Percentiles rank a stretch among this genome's conserved stretches.
Conservation (phyloP, 2,888 invertebrate species). For the Ganaspis brasiliensis region DNA sequence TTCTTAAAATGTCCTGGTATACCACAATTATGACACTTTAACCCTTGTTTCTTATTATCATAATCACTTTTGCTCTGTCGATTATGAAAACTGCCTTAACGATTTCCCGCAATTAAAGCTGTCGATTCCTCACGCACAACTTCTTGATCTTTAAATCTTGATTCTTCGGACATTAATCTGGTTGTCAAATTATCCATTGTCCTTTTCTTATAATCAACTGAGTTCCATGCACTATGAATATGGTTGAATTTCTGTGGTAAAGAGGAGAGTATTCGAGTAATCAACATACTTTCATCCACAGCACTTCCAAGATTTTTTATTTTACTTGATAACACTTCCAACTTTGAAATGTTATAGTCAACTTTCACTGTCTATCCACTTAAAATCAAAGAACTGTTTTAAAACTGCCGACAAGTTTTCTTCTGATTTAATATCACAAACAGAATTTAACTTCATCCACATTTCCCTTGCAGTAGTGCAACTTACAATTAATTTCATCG, state of each 20-base stretch:
- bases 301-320: slow-evolving; percentile 56
- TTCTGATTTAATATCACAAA: slow-evolving; percentile 58
- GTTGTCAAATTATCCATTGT: background rate
- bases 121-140: background rate
- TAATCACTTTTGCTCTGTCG: background rate
- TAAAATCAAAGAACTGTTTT: slow-evolving; percentile 59
- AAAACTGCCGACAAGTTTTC: slow-evolving; percentile 54
- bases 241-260: too few species aligned
- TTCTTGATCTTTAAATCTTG: background rate
- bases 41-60: background rate
- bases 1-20: background rate
- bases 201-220: background rate
- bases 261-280: slow-evolving; percentile 47
- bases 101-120: background rate
- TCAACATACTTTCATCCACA: slow-evolving; percentile 53
- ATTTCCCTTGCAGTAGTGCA: slow-evolving; percentile 56
- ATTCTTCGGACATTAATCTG: background rate
- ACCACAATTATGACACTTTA: background rate
- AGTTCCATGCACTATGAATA: background rate
- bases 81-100: background rate
- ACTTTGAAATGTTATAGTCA: slow-evolving; percentile 53
- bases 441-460: slow-evolving; percentile 57
- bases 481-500: slow-evolving; percentile 57
- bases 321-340: slow-evolving; percentile 55
- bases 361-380: slow-evolving; percentile 51